A percentile compares a stretch with the other conserved stretches of the same genome.
Conservation (phyloP, 2,113 vertebrate genomes). For the Lanius collurio region DNA sequence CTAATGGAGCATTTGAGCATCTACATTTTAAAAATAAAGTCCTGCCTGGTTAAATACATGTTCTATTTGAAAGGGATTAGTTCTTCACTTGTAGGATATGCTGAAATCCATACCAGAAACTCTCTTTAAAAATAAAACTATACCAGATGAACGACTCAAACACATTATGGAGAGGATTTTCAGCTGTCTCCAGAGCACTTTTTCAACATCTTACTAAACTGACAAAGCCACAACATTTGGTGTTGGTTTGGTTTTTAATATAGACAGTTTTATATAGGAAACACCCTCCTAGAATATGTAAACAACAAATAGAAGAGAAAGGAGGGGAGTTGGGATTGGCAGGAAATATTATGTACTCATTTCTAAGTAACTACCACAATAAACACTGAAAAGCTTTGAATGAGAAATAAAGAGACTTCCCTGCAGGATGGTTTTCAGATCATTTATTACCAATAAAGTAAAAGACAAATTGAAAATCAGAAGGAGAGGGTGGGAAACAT, state of each 20-base stretch:
- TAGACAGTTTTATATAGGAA: neutral
- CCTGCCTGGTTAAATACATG: neutral
- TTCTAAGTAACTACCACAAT: neutral
- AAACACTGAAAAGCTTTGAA: neutral
- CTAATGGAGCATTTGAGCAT: neutral
- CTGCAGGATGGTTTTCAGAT: conserved; percentile 29
- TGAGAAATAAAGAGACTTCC: conserved; percentile 20
- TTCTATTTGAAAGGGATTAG: neutral
- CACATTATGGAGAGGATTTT: neutral
- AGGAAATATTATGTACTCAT: neutral
- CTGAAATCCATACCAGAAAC: neutral
- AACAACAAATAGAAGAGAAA: neutral
- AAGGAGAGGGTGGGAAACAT: neutral
- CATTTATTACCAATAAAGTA: conserved; percentile 74
- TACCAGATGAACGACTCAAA: neutral
- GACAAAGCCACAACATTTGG: neutral
- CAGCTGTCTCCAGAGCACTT: neutral
- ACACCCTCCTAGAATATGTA: neutral
- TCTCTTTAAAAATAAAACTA: neutral
- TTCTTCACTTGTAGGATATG: neutral
- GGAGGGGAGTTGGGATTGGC: neutral
- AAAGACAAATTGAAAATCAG: conserved; percentile 56
- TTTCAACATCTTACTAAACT: neutral
- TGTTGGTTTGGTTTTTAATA: neutral
- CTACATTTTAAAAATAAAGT: neutral